Conservation (phyloP, 1,140 invertebrate genomes). For the Diploscapter pachys region DNA sequence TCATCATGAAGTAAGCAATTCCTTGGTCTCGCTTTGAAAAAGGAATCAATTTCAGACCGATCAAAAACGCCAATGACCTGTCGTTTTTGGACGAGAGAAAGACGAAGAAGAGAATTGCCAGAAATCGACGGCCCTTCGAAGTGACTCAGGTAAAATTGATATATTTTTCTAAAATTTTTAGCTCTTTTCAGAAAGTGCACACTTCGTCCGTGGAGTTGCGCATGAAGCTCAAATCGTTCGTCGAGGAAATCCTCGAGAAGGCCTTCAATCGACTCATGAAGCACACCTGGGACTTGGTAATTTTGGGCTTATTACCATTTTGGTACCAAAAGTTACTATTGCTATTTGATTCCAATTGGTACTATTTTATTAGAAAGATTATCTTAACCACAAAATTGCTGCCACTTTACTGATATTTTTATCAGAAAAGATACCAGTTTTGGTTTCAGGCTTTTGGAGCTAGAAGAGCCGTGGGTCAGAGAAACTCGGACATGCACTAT, state of each 20-base stretch:
- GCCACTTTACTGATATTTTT: background rate
- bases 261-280: conserved; percentile 29
- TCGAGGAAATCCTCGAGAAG: conserved; percentile 12
- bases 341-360: background rate
- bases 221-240: conserved; percentile 5
- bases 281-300: conserved; percentile 7
- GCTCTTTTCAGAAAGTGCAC: conserved; percentile 1
- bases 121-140: conserved; percentile 27
- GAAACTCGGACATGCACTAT: conserved; percentile 32
- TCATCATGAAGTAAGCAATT: conserved; percentile 59
- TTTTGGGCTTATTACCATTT: background rate
- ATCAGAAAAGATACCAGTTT: no score
- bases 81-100: conserved; percentile 30
- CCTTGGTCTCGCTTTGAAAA: background rate
- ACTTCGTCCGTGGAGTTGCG: conserved; percentile 22
- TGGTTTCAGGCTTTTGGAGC: conserved; percentile 17
- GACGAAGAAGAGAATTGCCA: conserved; percentile 17
- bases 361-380: no score
- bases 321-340: background rate
- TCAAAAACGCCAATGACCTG: conserved; percentile 18
- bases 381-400: no score
- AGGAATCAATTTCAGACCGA: conserved; percentile 22
- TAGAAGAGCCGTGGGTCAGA: background rate
- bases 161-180: background rate
- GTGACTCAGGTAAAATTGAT: background rate